Evolutionary conservation across 2,113 vertebrate species (phyloP).

Genomic region (Puffinus mauretanicus): DNA sequence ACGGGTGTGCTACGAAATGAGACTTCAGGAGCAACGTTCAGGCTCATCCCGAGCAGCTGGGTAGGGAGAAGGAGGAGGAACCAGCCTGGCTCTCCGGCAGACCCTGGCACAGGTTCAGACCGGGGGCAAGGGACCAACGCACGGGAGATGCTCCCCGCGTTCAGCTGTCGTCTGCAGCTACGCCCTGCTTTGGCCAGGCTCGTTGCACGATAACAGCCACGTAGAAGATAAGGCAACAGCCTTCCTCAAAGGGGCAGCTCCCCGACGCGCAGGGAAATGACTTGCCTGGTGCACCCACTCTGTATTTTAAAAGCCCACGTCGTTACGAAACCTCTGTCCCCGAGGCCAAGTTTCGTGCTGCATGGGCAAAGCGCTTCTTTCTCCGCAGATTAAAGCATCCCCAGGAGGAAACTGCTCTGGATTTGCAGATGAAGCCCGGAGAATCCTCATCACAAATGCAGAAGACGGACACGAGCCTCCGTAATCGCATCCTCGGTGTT

Average conservation of each 20-base stretch:
- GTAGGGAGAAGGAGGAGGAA: neutral
- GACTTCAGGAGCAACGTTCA: neutral
- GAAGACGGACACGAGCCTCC: neutral
- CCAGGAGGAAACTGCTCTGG: neutral
- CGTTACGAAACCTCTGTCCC: neutral
- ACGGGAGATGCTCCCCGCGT: neutral
- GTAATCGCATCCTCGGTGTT: neutral
- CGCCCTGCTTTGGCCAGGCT: neutral
- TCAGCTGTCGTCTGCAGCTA: too few relatives aligned
- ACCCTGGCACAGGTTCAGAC: neutral
- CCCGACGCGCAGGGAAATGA: accelerated
- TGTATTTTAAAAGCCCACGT: neutral
- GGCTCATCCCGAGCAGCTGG: neutral
- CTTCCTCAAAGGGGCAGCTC: neutral
- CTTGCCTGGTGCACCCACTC: neutral
- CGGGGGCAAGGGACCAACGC: too few relatives aligned
- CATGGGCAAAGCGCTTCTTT: neutral
- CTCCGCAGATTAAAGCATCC: neutral
- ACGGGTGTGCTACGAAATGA: accelerated
- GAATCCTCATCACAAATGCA: neutral
- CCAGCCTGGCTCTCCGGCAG: neutral
- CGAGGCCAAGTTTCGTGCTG: neutral
- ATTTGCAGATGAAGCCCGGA: neutral
- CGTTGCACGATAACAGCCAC: accelerated
- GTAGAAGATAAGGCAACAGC: neutral